Evolutionary conservation across 1,140 invertebrate genomes (phyloP), one percentile per base, ranked within the genome.

Genomic region (Homarus americanus): DNA sequence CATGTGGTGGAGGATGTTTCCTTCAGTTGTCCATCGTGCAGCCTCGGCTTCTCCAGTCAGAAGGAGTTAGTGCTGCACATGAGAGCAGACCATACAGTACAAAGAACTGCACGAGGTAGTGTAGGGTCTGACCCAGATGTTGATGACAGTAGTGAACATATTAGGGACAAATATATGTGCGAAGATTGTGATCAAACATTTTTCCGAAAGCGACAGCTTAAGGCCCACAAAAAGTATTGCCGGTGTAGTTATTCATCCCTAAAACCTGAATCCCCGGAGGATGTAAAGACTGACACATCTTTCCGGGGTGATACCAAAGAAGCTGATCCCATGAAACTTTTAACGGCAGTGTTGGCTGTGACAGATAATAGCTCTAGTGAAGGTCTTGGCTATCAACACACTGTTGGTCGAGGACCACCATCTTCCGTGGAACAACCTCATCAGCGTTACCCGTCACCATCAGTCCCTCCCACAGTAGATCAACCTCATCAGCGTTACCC

Each of bases 181-280:
- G 83, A 91, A 38, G 89, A 91, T 34, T 91, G 89, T 86, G 82
- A 91, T 85, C 89, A 91, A 40, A 91, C 82, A 28, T 91, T 91
- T 58, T 85, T 91, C 49, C 66, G 82, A 40, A 85, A 63, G 58
- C 36, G 89, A 40, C 89, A 91, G 73, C 78, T 91, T 0, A 91
- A 80, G 69, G 89, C 89, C 20, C 89, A 91, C 32, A 85, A 85
- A 58, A 85, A 91, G 41, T 85, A 85, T 63, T 91, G 89, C 34
- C 89, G 75, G 0, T 85, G 82, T 53, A 78, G 53, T 7, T 58
- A 40, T 80, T 49, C 83, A 20, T 15, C 75, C 32, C 58, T 41
- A 36, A 36, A 85, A 49, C 12, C 36, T 53, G 83, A 79, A 24
- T 32, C 53, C 17, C 82, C 75, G 66, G 82, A 85, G 28, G 76